These are phyloP conservation scores for Sylvietta virens DNA, from an alignment of 2,113 vertebrate genomes.

Conservation along the genomic window DNA sequence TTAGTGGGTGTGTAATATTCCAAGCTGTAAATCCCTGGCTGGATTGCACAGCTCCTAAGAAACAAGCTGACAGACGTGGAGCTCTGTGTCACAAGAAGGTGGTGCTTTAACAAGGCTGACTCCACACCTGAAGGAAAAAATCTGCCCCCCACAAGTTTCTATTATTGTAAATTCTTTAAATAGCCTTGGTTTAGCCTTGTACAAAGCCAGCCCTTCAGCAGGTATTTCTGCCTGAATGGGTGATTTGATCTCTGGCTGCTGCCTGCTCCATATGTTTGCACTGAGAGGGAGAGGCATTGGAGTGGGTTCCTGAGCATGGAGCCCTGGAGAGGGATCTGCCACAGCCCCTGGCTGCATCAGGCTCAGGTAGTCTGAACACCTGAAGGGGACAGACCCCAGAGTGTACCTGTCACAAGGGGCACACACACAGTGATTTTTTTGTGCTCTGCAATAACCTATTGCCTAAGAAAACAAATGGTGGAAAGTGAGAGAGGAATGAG, in stretches of 20 bases:
- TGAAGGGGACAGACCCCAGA: neutral
- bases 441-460: neutral
- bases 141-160: neutral
- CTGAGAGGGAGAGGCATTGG: neutral
- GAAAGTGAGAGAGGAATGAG: neutral
- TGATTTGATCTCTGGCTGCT: neutral
- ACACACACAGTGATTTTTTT: neutral
- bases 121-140: neutral
- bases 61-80: neutral
- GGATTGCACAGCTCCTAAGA: neutral
- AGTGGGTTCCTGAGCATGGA: neutral
- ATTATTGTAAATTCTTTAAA: neutral
- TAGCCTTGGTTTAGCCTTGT: neutral
- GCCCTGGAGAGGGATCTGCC: neutral
- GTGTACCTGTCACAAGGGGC: neutral
- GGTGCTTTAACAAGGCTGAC: neutral
- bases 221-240: conserved; percentile 10
- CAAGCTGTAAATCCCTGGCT: neutral
- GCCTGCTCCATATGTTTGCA: neutral
- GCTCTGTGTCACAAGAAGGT: neutral
- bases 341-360: neutral
- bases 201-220: neutral
- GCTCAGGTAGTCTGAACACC: neutral
- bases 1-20: neutral
- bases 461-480: neutral